phyloP scores from a whole-genome alignment of 2,797 vertebrate genomes.

The Remorina albescens region DNA sequence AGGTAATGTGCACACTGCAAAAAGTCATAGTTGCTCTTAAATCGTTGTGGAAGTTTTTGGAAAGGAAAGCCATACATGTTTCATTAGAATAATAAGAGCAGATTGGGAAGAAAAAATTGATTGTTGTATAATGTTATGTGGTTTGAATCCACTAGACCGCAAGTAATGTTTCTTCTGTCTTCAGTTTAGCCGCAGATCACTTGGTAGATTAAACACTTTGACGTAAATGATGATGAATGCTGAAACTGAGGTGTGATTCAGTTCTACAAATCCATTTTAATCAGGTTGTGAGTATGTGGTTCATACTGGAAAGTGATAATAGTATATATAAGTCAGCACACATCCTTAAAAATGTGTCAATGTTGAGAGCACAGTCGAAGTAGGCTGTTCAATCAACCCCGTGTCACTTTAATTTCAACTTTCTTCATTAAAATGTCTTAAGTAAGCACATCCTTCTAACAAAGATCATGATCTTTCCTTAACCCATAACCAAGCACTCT shows the following conservation, averaged over 20 bases:
- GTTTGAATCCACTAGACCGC: slow-evolving; percentile 46
- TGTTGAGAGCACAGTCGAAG: neutral
- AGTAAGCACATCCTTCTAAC: slow-evolving; percentile 36
- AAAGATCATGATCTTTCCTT: slow-evolving; percentile 19
- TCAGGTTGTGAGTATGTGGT: neutral
- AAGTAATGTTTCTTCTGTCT: slow-evolving; percentile 27
- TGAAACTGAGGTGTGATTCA: neutral
- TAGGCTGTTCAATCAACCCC: neutral
- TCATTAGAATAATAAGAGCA: slow-evolving; percentile 48
- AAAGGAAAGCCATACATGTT: slow-evolving; percentile 25
- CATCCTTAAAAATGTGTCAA: neutral
- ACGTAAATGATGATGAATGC: slow-evolving; percentile 15
- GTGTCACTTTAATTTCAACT: too few relatives aligned
- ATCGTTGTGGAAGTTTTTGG: neutral
- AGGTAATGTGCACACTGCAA: slow-evolving; percentile 31
- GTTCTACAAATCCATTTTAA: neutral
- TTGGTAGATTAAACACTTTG: slow-evolving; percentile 9
- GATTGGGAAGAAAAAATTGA: neutral
- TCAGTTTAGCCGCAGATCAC: slow-evolving; percentile 13
- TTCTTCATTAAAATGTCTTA: slow-evolving; percentile 17
- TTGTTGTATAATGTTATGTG: slow-evolving; percentile 20
- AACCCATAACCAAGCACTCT: slow-evolving; percentile 25
- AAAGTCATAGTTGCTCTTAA: slow-evolving; percentile 10
- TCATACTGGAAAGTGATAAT: neutral
- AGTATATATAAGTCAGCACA: neutral